Evolutionary conservation across 2,797 vertebrate species (phyloP), one percentile per base, ranked within the genome.

Genomic region (Muscicapa striata): DNA sequence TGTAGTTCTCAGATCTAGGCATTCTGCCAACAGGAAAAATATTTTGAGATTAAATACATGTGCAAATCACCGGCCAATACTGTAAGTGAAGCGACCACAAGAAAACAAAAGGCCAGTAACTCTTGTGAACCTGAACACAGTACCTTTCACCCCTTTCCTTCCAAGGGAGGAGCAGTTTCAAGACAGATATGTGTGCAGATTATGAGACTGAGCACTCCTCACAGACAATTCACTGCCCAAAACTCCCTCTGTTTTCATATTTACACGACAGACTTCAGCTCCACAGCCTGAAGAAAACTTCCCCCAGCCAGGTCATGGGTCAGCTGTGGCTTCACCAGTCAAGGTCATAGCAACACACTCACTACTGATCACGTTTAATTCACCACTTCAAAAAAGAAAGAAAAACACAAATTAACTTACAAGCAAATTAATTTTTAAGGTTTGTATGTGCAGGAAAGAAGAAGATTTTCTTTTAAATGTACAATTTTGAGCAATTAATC

Each of bases 21-120:
- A 77, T 92, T 67, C 57, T 74, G 72, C 67, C 61, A 94, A 68
- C 13, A 68, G 36, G 21, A 92, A 91, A 91, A 92, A 85, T n/a
- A 83, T 32, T 77, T 23, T 32, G 36, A 80, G 34, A 66, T 86
- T 0, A 94, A 95, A 72, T 36, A 67, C 17, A 80, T 10, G 32
- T 58, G 57, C 67, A 84, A 83, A 92, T 74, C 75, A 92, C 29
- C 36, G 83, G 79, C 43, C 75, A 83, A 23, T 75, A 77, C 5
- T 34, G 57, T 68, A 77, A 78, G 14, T 2, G 11, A 94, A 92
- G 79, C 26, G 90, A 77, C 30, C 55, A 80, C 40, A 85, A 63
- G 58, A 78, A 87, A 93, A 80, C 1, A 0, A 82, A 93, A 89
- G 27, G 34, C 34, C 62, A 43, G 38, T 26, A 70, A 76, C 13